phyloP scores from a whole-genome alignment of 2,888 invertebrate species.

The Gasteruption jaculator region DNA sequence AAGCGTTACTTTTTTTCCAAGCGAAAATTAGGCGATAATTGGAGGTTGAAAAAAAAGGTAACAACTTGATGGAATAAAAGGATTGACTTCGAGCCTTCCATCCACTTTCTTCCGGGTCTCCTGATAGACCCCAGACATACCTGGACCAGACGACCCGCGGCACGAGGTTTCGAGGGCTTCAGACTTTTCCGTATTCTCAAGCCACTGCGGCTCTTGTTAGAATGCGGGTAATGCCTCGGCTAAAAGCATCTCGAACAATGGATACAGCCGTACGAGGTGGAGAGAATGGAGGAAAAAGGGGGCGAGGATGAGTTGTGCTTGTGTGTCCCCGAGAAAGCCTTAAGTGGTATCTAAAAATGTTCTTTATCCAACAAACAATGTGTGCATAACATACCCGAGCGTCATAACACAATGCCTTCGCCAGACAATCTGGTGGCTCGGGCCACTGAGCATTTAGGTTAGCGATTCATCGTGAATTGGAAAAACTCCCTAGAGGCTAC shows the following conservation, averaged over 20 bases:
- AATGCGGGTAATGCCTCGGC: constrained; percentile 28
- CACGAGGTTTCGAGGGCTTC: background rate
- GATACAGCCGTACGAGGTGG: constrained; percentile 23
- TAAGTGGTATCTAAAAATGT: constrained; percentile 45
- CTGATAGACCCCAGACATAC: too few relatives aligned
- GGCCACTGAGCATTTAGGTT: constrained; percentile 36
- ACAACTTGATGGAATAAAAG: too few relatives aligned
- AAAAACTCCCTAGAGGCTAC: constrained; percentile 32
- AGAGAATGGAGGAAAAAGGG: constrained; percentile 17
- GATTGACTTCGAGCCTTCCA: too few relatives aligned
- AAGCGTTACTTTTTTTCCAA: too few relatives aligned
- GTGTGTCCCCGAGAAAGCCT: constrained; percentile 30
- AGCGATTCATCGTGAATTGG: constrained; percentile 45
- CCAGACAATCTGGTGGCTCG: constrained; percentile 30
- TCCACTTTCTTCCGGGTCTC: too few relatives aligned
- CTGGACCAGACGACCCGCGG: background rate
- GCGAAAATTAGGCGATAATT: constrained; percentile 9
- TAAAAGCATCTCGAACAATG: constrained; percentile 37
- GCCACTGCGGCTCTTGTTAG: too few relatives aligned
- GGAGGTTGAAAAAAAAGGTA: background rate
- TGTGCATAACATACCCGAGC: constrained; percentile 32
- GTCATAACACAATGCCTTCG: constrained; percentile 27
- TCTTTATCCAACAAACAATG: constrained; percentile 41
- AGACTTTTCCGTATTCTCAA: constrained; percentile 11
- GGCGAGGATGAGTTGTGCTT: constrained; percentile 35